Base-by-base conservation (phyloP, 2,888 invertebrate genomes). In the Sinohyriopsis cumingii region DNA sequence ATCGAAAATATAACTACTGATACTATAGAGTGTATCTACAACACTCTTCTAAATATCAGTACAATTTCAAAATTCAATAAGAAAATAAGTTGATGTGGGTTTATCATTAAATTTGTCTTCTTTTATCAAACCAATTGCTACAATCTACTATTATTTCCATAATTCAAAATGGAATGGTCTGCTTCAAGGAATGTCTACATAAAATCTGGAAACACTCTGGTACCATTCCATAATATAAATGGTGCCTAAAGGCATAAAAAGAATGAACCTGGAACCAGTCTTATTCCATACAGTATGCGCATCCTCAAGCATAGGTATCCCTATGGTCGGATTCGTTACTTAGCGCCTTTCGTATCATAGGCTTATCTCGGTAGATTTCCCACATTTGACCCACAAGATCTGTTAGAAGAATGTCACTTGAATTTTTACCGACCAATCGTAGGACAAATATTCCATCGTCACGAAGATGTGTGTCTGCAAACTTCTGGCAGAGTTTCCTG, bases 361-460 rank as follows among this genome's bases (percentile, higher is more conserved):
- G 84, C 72, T 87, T 87, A 56, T 82, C 73, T 65, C 71, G 76
- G 73, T 83, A 87, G 55, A 80, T 77, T 28, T 79, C 78, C 85
- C 85, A 87, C 73, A 87, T 66, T 69, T 83, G 80, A 45, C 75
- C 72, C 25, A 87, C 80, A 53, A 87, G 73, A 67, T 87, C 87
- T 0, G 84, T 80, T 70, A 87, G 76, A 62, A 87, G 77, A 68
- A 87, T 85, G 71, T 85, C 84, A 69, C 82, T 87, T 55, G 87
- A 83, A 73, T 87, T 87, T 71, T 84, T 83, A 66, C 82, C 82
- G 9, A 87, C 81, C 33, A 87, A 76, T 59, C 87, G 79, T n/a
- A 87, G 72, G 55, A 87, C 81, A 70, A 87, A 86, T 3, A 82
- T 73, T 12, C 83, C 83, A 67, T 87, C 87, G 67, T 87, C 86